A percentile compares a stretch with the other conserved stretches of the same genome.
These are phyloP conservation scores for Drosophila melanosoma DNA, from an alignment of 2,888 invertebrate genomes.

Conservation along the genomic window DNA sequence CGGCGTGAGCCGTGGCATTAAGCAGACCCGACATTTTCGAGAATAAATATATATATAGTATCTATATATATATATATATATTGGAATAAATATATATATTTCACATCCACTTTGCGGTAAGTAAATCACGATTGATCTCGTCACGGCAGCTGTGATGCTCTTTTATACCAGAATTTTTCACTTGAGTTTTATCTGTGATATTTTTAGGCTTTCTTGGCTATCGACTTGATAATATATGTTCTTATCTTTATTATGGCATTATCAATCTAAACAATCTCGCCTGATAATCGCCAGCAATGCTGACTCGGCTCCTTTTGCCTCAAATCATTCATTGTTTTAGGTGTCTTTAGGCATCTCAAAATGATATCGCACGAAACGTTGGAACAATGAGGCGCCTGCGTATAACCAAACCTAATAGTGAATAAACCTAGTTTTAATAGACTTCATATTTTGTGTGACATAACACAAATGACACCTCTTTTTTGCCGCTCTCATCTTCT, in stretches of 20 bases:
- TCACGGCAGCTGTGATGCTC: background rate
- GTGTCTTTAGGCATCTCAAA: background rate
- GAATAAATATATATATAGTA: background rate
- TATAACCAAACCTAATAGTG: background rate
- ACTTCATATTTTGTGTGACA: constrained; percentile 12
- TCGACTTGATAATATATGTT: constrained; percentile 24
- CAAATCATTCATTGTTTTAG: constrained; percentile 24
- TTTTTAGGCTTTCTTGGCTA: background rate
- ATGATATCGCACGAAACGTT: constrained; percentile 5
- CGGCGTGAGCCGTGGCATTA: constrained; percentile 43
- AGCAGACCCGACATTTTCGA: constrained; percentile 42
- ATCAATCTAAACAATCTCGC: constrained; percentile 11
- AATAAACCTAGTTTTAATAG: background rate
- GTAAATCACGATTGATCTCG: constrained; percentile 22
- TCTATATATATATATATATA: background rate
- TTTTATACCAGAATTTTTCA: constrained; percentile 25
- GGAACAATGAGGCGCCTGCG: background rate
- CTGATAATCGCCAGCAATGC: constrained; percentile 26
- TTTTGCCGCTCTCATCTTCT: constrained; percentile 12
- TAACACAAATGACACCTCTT: constrained; percentile 6
- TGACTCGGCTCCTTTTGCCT: constrained; percentile 4
- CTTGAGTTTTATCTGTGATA: constrained; percentile 7
- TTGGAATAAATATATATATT: background rate
- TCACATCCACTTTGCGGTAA: constrained; percentile 17
- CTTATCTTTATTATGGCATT: constrained; percentile 37